Percentiles rank a stretch among this genome's conserved stretches.
These are phyloP conservation scores for Pogonocichla stellata DNA, from an alignment of 2,113 vertebrate genomes.

Conservation along the genomic window DNA sequence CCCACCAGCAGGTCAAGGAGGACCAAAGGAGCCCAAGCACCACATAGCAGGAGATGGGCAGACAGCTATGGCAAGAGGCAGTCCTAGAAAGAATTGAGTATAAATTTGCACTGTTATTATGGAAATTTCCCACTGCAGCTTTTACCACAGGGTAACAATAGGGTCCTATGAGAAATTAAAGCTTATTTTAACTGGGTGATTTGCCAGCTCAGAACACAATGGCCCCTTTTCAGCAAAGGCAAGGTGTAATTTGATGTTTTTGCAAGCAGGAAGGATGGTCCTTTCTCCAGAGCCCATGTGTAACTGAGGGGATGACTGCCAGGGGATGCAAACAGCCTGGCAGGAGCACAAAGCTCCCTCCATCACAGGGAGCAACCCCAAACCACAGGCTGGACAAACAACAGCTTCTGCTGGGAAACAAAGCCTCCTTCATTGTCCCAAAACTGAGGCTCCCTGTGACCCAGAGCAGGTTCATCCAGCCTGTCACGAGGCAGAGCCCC, in stretches of 20 bases:
- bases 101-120: background rate
- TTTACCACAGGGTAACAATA: slow-evolving; percentile 9
- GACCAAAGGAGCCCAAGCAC: background rate
- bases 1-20: background rate
- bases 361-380: background rate
- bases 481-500: background rate
- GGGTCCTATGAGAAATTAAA: slow-evolving; percentile 21
- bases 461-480: background rate
- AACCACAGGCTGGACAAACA: background rate
- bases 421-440: background rate
- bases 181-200: background rate
- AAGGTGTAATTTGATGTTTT: background rate
- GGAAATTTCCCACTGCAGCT: slow-evolving; percentile 38
- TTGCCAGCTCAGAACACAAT: background rate
- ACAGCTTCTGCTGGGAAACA: background rate
- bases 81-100: background rate
- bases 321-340: background rate
- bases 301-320: background rate
- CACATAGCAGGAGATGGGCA: fast-evolving
- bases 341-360: background rate
- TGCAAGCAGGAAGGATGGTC: background rate
- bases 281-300: background rate
- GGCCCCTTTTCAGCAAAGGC: background rate
- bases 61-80: background rate
- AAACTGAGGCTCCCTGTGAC: background rate